Evolutionary conservation across 2,888 invertebrate genomes (phyloP).

Genomic region (Mesorhabditis spiculigera): DNA sequence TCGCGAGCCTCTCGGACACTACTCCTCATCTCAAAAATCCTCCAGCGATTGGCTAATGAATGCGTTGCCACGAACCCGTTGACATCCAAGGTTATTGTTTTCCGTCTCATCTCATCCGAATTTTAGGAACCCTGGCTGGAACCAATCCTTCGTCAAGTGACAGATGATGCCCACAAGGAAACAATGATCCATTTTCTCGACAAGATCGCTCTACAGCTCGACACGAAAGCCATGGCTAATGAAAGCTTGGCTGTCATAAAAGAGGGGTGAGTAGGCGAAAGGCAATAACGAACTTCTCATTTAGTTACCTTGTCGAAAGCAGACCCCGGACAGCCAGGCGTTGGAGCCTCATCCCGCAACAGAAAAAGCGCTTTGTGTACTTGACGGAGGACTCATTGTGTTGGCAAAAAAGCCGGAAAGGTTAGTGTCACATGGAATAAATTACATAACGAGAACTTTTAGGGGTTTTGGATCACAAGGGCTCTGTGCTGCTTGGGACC

Average conservation of each 20-base stretch:
- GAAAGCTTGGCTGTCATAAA: slow-evolving; percentile 28
- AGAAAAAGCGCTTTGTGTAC: slow-evolving; percentile 39
- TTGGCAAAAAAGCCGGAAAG: slow-evolving; percentile 47
- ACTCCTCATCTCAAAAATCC: slow-evolving; percentile 54
- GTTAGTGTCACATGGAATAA: not conserved
- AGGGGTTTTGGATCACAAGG: slow-evolving; percentile 34
- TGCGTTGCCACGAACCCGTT: slow-evolving; percentile 48
- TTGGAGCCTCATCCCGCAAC: slow-evolving; percentile 38
- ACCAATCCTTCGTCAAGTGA: slow-evolving; percentile 42
- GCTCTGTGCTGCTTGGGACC: slow-evolving; percentile 27
- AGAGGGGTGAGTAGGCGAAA: slow-evolving; percentile 24
- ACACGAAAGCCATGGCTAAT: slow-evolving; percentile 10
- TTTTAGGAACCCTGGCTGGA: slow-evolving; percentile 53
- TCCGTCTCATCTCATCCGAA: not conserved
- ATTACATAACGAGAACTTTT: not conserved
- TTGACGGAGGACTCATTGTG: slow-evolving; percentile 43
- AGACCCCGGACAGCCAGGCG: slow-evolving; percentile 16
- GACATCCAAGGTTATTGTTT: slow-evolving; percentile 27
- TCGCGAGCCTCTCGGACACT: slow-evolving; percentile 50
- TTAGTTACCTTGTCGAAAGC: slow-evolving; percentile 32
- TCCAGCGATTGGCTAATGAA: slow-evolving; percentile 54
- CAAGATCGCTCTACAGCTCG: slow-evolving; percentile 27
- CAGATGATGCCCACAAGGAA: slow-evolving; percentile 39
- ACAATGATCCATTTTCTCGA: slow-evolving; percentile 53
- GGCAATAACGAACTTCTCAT: not conserved